Base-by-base conservation (phyloP, 1,140 invertebrate species). In the Dinoponera quadriceps region DNA sequence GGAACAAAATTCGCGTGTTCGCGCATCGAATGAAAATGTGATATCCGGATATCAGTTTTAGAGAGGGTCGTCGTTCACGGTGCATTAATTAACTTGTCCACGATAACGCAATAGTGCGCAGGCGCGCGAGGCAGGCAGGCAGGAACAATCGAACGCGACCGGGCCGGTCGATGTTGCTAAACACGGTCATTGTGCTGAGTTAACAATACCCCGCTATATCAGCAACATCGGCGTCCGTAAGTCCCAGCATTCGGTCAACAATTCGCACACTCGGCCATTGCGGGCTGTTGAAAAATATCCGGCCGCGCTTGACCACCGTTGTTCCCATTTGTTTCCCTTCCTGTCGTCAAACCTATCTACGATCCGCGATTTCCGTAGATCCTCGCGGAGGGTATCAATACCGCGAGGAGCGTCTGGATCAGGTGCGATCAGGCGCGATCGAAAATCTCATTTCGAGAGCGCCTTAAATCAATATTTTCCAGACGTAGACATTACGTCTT, bases 171-270 rank as follows among this genome's bases (percentile, higher is more conserved):
- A 78, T 91, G 88, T 92, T 90, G 73, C 83, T 86, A 92, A 92
- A 92, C 90, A 91, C 77, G 83, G 68, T 88, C 89, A 92, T 92
- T 92, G 92, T 92, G 85, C 88, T 72, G 77, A 81, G 69, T 87
- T 88, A 92, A 92, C 91, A 92, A 92, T 92, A 89, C 89, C 74
- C 77, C 83, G 89, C 87, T 90, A 89, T 87, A 85, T 89, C 90
- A 83, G 72, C 84, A 91, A 90, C 90, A 91, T 89, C 49, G 84
- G 80, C 84, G 74, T 74, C 48, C 69, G 33, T 72, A 78, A 88
- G 83, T 88, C 77, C 73, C 68, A 66, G 72, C 55, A 62, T 91
- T 90, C 71, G 38, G 77, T 90, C 91, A 92, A 92, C 91, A 90
- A 91, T 89, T 84, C 66, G 74, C 66, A 63, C 75, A 74, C 59